Base-by-base conservation (phyloP, 2,888 invertebrate genomes). In the Apamea epomidion region DNA sequence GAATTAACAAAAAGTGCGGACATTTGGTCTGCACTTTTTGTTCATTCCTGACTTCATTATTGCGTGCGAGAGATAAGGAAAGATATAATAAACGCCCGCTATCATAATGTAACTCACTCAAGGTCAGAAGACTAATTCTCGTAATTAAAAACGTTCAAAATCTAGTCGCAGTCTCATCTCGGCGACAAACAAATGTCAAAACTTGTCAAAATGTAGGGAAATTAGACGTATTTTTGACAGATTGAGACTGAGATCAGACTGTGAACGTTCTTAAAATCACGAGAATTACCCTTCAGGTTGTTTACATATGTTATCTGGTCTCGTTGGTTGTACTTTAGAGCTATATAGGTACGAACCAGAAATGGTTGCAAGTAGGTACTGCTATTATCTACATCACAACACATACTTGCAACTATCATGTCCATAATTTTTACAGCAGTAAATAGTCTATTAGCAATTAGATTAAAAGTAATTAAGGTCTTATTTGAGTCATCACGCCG, bases 361-460 rank as follows among this genome's bases (percentile, higher is more conserved):
- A 76, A 58, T 58, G 2, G 32, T 74, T 76, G 32, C 62, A 51
- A 37, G 37, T n/a, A n/a, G n/a, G n/a, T 76, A 58, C 58, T 58
- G 32, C n/a, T 73, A 62, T 62, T 16, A n/a, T n/a, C n/a, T n/a
- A 32, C n/a, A 12, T 60, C n/a, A 71, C 18, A 60, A 62, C n/a
- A 76, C 21, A 69, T 51, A 8, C 12, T 54, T 45, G 21, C 29
- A 45, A 62, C 62, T 48, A 76, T 25, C 6, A 32, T 29, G 5
- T 73, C 2, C 45, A 21, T 32, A 29, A 45, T 25, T 45, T 25
- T 2, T 37, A 58, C 37, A n/a, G 25, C 6, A 58, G 10, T 18
- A 16, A 58, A n/a, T 54, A 16, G 5, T 51, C 32, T 70, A 32
- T 71, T 51, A 71, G 2, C 25, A 32, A 71, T 12, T 1, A 32